phyloP scores from a whole-genome alignment of 2,797 vertebrate species.

The Lutjanus argentimaculatus region DNA sequence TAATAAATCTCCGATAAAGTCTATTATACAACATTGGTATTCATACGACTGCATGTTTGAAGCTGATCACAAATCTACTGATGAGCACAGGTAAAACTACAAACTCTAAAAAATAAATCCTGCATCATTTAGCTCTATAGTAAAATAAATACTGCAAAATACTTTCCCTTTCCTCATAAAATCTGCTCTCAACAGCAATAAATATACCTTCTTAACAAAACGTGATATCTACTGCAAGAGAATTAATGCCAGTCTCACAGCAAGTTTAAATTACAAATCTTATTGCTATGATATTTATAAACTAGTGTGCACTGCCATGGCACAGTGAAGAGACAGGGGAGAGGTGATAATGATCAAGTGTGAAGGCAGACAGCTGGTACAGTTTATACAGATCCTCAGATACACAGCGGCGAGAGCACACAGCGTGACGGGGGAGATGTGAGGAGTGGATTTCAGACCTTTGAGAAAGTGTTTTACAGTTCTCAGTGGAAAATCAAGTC shows the following conservation, averaged over 20 bases:
- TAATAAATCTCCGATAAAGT: conserved; percentile 2
- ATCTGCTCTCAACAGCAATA: conserved; percentile 32
- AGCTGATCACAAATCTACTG: conserved; percentile 35
- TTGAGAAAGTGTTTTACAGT: neutral
- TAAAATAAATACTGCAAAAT: conserved; percentile 71
- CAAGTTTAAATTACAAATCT: conserved; percentile 30
- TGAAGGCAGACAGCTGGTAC: conserved; percentile 54
- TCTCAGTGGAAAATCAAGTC: neutral
- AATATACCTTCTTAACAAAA: conserved; percentile 31
- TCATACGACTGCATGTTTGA: conserved; percentile 22
- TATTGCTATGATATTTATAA: conserved; percentile 55
- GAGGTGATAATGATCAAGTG: neutral
- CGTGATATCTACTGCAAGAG: neutral
- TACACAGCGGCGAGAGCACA: conserved; percentile 15
- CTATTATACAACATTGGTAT: conserved; percentile 12
- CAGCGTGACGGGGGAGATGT: conserved; percentile 21
- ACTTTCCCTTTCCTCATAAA: conserved; percentile 5
- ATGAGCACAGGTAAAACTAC: conserved; percentile 35
- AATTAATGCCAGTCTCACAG: conserved; percentile 18
- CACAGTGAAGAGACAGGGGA: conserved; percentile 29
- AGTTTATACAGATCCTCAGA: conserved; percentile 4
- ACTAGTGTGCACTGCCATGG: conserved; percentile 40
- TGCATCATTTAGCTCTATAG: conserved; percentile 40
- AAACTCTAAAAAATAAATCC: conserved; percentile 61
- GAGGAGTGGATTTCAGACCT: neutral